These are phyloP conservation scores for Patella pellucida DNA, from an alignment of 2,888 invertebrate species.

Conservation along the genomic window DNA sequence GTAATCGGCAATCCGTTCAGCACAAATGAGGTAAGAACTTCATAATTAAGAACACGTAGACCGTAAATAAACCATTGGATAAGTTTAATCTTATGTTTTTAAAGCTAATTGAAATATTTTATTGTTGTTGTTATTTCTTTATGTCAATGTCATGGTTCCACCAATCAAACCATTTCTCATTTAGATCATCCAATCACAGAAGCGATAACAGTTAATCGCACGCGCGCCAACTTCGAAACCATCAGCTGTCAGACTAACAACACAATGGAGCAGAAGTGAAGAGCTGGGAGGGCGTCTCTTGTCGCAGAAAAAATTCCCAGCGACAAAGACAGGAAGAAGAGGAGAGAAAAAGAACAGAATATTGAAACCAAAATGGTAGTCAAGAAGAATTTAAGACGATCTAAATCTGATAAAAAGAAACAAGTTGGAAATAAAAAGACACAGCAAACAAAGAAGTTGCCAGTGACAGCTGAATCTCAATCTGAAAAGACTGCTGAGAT, in stretches of 20 bases:
- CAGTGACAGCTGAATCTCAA: background rate
- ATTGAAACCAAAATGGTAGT: background rate
- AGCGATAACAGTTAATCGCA: background rate
- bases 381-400: slow-evolving; percentile 7
- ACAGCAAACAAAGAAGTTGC: background rate
- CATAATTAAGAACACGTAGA: background rate
- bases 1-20: background rate
- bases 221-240: slow-evolving; percentile 1
- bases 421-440: background rate
- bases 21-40: background rate
- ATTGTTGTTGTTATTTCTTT: slow-evolving; percentile 5
- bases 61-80: background rate
- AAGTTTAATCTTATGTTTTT: background rate
- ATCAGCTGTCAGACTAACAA: slow-evolving; percentile 4
- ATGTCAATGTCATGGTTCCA: slow-evolving; percentile 3
- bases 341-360: background rate
- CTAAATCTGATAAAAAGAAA: background rate
- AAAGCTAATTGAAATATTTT: background rate
- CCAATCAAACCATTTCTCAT: background rate
- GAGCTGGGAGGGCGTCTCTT: slow-evolving; percentile 5
- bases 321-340: slow-evolving; percentile 1
- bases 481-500: too few relatives aligned
- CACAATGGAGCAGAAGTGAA: slow-evolving; percentile 8
- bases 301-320: slow-evolving; percentile 9
- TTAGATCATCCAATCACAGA: background rate